Base-by-base conservation (phyloP, 92 coral and sea anemone genomes). In the Muricea muricata region DNA sequence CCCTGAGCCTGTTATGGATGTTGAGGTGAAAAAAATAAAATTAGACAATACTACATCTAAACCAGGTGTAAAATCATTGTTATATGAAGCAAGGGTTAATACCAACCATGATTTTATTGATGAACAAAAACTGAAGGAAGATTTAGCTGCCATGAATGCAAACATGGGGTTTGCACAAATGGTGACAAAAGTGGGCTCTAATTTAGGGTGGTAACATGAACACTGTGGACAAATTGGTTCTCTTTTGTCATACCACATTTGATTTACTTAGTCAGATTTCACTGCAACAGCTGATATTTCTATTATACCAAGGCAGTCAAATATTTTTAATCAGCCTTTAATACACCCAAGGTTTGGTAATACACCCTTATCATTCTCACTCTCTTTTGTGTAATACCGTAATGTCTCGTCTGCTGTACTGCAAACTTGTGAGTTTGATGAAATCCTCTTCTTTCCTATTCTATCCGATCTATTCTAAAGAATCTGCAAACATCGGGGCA, bases 81-180 rank as follows among this genome's bases (percentile, higher is more conserved):
- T 87, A 17, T 87, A 83, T 82, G 90, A 90, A 87, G 93, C 91
- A 52, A 81, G 93, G 71, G 87, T 46, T 24, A 32, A 65, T 30
- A 37, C 69, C 11, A 37, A 81, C 20, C 55, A 73, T 33, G 91
- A 52, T 52, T 52, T 52, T 52, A 52, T 21, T 52, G 18, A 7
- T 52, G 58, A 52, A 52, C 45, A 52, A 52, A 52, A 52, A 21
- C 18, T 52, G 23, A 52, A 52, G 14, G 23, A 52, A 52, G 58
- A 52, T 52, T 52, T 52, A 52, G 7, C 14, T 52, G 23, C 58
- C 58, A 52, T n/a, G 18, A 52, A 52, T 52, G 58, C 58, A 7
- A 52, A 52, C 79, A 21, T 80, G 82, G 77, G 93, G 79, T 60
- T 48, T 21, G 35, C 67, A 48, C 52, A 78, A 86, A 26, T n/a